Base-by-base conservation (phyloP, 2,113 vertebrate species). In the Xiphophorus hellerii region DNA sequence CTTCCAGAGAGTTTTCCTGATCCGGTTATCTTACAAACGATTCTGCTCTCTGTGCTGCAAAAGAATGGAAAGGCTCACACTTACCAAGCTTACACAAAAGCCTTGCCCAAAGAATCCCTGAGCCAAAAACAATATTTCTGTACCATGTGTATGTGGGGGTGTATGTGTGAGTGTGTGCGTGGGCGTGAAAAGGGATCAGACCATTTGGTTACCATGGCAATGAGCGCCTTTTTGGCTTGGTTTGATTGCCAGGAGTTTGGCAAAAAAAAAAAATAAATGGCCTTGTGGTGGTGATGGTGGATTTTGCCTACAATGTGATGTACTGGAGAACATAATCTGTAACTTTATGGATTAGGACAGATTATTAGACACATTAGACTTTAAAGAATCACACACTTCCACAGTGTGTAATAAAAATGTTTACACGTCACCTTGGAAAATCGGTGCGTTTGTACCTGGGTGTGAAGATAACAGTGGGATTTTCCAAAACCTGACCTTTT, bases 61-160 rank as follows among this genome's bases (percentile, higher is more conserved):
- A 93, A 93, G 44, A 93, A 92, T 92, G 90, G 89, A 86, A 91
- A 93, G 88, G 89, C 71, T 69, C 79, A 73, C 77, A 78, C 87
- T 80, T 62, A 37, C 78, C 83, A 28, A 58, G 69, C 60, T 78
- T 73, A 83, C 84, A 88, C 87, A 88, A 90, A 94, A 82, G 85
- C 72, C 68, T 77, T 77, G 60, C 77, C 80, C 20, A 6, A 76
- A 66, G 65, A 88, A 77, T 74, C 76, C 82, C 85, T 73, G 85
- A 10, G 58, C 76, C 7, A 62, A 35, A 61, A 73, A 75, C 76
- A 58, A 74, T 76, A 67, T 75, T 74, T 80, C 74, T 67, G 70
- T 71, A 58, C 73, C 61, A n/a, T 78, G 8, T 54, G 51, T 69
- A 48, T 35, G 58, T 78, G 63, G 28, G 83, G 77, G 91, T 10